Base-by-base conservation (phyloP, 2,113 vertebrate genomes). In the Helogale parvula region DNA sequence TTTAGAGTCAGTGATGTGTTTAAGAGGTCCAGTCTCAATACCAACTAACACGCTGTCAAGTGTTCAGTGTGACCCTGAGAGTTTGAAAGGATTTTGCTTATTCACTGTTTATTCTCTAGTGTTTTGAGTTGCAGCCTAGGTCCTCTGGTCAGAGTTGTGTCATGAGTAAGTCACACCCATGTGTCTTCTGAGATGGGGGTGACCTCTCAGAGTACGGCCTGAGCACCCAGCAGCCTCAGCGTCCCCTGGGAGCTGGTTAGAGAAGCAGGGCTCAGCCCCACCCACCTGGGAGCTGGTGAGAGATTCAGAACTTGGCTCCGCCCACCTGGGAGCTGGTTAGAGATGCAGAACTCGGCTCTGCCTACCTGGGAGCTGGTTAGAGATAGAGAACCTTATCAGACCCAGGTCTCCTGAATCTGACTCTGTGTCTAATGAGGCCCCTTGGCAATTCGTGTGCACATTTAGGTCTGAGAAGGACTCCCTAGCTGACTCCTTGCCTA, bases 1-100 rank as follows among this genome's bases (percentile, higher is more conserved):
- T 17, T 38, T 63, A 72, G 17, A 57, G 14, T 31, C 50, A 12
- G 7, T 16, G 7, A 29, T 35, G 3, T 27, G 50, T 60, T 68
- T 12, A n/a, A 23, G 21, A 16, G 2, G 0, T 14, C 33, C 9
- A 25, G n/a, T 69, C 47, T 57, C 2, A 35, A 2, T 57, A 1
- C 66, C 38, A 54, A 11, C 7, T 8, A 21, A 57, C 47, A 17
- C 8, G 31, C 60, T 38, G 0, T 52, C 0, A 68, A 10, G 50
- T 27, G 15, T 7, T 35, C 60, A 38, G 16, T 60, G 90, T 77
- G 85, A 33, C 72, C 74, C 1, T 50, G 33, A 93, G 96, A 89
- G 17, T 27, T 60, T 83, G 19, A 33, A 47, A 38, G 65, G 71
- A 10, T 82, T 89, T 90, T 4, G 65, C 60, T 50, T 93, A 5